Evolutionary conservation across 2,113 vertebrate species (phyloP).

Genomic region (Lycaon pictus): DNA sequence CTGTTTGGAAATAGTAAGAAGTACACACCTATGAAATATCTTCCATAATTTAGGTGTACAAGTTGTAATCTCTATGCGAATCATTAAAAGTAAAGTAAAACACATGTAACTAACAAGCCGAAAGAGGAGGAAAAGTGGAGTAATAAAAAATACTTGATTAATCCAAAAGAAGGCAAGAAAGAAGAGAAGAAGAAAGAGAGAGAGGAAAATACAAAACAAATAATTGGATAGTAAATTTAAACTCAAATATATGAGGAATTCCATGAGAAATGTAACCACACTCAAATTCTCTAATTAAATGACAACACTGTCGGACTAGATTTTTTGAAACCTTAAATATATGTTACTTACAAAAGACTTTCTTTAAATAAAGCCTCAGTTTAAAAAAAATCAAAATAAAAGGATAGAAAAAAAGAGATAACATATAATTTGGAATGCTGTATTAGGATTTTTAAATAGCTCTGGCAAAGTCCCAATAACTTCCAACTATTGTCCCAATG

Average conservation of each 20-base stretch:
- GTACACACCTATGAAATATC: background rate
- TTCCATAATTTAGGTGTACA: background rate
- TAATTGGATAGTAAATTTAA: background rate
- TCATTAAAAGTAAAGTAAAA: background rate
- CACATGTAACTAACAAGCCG: background rate
- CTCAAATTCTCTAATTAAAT: constrained; percentile 42
- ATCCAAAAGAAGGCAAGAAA: constrained; percentile 9
- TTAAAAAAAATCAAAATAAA: background rate
- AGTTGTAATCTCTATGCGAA: background rate
- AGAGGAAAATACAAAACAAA: constrained; percentile 13
- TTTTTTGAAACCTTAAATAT: background rate
- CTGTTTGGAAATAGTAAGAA: background rate
- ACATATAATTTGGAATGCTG: background rate
- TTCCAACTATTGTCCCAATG: background rate
- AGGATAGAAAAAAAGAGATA: background rate
- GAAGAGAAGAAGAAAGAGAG: background rate
- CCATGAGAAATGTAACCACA: background rate
- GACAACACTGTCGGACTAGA: background rate
- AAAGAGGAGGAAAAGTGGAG: background rate
- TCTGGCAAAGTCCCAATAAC: constrained; percentile 29
- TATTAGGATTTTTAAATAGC: constrained; percentile 25
- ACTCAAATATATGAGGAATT: background rate
- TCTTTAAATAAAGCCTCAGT: constrained; percentile 34
- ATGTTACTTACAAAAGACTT: background rate
- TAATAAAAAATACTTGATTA: constrained; percentile 2